These are phyloP conservation scores for Pseudococcus jackbeardsleyi DNA, from an alignment of 2,888 invertebrate species.

Conservation along the genomic window DNA sequence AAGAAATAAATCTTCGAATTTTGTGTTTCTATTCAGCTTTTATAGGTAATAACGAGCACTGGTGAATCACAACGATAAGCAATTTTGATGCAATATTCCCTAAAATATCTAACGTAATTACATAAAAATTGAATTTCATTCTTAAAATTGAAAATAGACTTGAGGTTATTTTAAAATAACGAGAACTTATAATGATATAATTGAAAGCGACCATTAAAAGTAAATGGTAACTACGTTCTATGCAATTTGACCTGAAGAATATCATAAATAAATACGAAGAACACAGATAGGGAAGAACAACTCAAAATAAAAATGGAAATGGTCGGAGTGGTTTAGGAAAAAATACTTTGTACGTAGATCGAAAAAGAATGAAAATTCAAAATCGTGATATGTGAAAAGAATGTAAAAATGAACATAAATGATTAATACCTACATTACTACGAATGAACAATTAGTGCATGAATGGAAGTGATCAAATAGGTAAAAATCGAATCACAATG, in stretches of 20 bases:
- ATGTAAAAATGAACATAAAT: not conserved
- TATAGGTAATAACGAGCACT: not conserved
- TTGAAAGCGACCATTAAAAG: not conserved
- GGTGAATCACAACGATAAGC: not conserved
- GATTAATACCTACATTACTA: conserved; percentile 6
- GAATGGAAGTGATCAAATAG: not conserved
- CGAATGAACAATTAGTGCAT: not conserved
- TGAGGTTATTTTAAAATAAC: not conserved
- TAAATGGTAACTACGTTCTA: conserved; percentile 6
- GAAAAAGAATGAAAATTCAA: not conserved
- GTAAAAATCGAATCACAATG: conserved; percentile 24
- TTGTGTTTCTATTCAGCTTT: not conserved
- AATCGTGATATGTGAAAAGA: conserved; percentile 10
- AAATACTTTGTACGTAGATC: not conserved
- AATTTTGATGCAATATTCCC: not conserved
- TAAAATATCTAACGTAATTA: not conserved
- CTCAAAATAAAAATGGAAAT: not conserved
- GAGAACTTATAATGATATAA: not conserved
- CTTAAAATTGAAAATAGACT: not conserved
- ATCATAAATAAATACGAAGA: not conserved
- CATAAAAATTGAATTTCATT: not conserved
- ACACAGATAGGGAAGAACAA: not conserved
- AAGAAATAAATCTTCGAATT: not conserved
- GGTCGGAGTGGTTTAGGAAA: not conserved
- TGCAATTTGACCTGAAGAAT: not conserved